Percentiles rank a stretch among this genome's conserved stretches.
phyloP scores from a whole-genome alignment of 2,113 vertebrate species.

The Tyto alba region DNA sequence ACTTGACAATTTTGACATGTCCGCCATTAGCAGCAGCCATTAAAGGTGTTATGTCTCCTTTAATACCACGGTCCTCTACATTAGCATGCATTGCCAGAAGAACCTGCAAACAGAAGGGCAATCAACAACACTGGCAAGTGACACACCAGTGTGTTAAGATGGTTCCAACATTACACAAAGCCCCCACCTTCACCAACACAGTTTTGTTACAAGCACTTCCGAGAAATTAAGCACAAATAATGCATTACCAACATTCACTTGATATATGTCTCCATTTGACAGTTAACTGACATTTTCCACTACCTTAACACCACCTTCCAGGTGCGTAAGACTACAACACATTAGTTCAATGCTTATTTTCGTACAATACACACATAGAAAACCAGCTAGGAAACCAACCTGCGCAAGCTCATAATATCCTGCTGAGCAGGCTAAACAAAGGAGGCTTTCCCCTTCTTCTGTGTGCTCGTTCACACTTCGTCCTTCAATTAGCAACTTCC shows the following conservation, averaged over 20 bases:
- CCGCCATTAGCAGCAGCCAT: conserved; percentile 99
- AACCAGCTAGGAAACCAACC: conserved; percentile 69
- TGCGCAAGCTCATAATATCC: conserved; percentile 99
- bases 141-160: neutral
- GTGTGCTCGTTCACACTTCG: conserved; percentile 98
- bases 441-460: conserved; percentile 96
- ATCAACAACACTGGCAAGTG: neutral
- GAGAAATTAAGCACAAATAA: neutral
- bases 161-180: neutral
- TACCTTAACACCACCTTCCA: neutral
- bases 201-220: rapidly evolving
- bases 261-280: rapidly evolving
- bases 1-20: conserved; percentile 97
- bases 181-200: neutral
- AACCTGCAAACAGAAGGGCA: conserved; percentile 72
- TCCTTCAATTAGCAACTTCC: conserved; percentile 97
- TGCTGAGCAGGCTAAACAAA: conserved; percentile 97
- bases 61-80: conserved; percentile 97
- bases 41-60: conserved; percentile 96
- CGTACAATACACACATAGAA: rapidly evolving
- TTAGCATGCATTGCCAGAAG: conserved; percentile 98
- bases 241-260: neutral
- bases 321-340: rapidly evolving
- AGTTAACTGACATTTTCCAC: neutral
- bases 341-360: neutral